Evolutionary conservation across 2,888 invertebrate genomes (phyloP).

Genomic region (Athetis lepigone): DNA sequence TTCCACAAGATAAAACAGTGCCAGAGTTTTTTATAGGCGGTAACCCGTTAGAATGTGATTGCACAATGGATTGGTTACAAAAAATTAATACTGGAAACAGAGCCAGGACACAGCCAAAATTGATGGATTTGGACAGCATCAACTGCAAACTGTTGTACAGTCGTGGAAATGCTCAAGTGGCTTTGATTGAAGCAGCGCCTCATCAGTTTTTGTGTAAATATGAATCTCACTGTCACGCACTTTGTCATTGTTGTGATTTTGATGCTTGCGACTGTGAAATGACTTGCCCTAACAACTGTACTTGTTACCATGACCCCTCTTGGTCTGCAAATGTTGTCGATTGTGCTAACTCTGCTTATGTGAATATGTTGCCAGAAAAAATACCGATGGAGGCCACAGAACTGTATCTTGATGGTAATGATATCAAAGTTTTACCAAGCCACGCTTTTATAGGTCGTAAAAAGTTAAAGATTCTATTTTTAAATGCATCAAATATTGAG

Average conservation of each 20-base stretch:
- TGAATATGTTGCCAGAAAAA: conserved; percentile 93
- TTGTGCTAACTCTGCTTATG: conserved; percentile 93
- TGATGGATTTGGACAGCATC: conserved; percentile 95
- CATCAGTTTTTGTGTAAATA: conserved; percentile 96
- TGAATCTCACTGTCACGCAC: conserved; percentile 95
- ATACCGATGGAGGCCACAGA: conserved; percentile 98
- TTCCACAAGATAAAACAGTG: conserved; percentile 93
- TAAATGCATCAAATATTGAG: conserved; percentile 95
- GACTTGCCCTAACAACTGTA: conserved; percentile 96
- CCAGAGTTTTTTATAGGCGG: conserved; percentile 96
- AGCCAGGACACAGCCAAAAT: conserved; percentile 94
- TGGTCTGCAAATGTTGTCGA: conserved; percentile 97
- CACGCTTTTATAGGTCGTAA: conserved; percentile 97
- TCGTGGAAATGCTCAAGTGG: conserved; percentile 93
- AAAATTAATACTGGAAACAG: conserved; percentile 94
- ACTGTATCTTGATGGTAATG: conserved; percentile 96
- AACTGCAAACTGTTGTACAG: conserved; percentile 95
- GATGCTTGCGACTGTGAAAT: conserved; percentile 98
- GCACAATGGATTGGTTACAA: conserved; percentile 97
- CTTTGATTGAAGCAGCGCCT: conserved; percentile 94
- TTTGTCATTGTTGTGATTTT: conserved; percentile 97
- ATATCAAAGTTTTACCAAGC: conserved; percentile 93
- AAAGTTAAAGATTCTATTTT: conserved; percentile 93
- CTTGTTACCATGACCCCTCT: conserved; percentile 96
- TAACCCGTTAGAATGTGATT: conserved; percentile 97